Evolutionary conservation across 2,113 vertebrate species (phyloP), one percentile per base, ranked within the genome.

Genomic region (Mesitornis unicolor): DNA sequence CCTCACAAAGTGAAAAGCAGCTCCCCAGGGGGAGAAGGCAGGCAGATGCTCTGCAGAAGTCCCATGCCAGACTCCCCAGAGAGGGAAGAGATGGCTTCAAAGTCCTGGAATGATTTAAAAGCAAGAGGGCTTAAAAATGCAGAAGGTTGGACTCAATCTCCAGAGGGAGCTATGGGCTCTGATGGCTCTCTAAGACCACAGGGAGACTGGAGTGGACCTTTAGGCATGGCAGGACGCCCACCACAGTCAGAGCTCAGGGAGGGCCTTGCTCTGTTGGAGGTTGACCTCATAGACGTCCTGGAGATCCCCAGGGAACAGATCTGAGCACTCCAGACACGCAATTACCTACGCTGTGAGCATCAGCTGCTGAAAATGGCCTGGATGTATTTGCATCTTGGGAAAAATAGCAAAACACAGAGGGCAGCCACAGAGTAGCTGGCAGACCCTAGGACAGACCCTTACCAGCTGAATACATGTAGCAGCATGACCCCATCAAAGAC

Each of bases 171-270:
- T 51, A 61, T 1, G 1, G 47, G 36, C 47, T 36, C 68, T 2
- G 8, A 7, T 12, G 47, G 61, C 47, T 76, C 67, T 61, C 19
- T 38, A 26, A 31, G 64, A 22, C 11, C 74, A 35, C 36, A 48
- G 36, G 19, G 28, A 68, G 74, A 36, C 19, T 36, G 25, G 43
- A 29, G 33, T 2, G 1, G 59, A 65, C 36, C 33, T 38, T 21
- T n/a, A 20, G 4, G 45, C 26, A 11, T 2, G n/a, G 38, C 47
- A 33, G n/a, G 25, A 35, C 1, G 1, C 26, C 42, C 1, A 1
- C 64, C 48, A 33, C 42, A 33, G 8, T 16, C 33, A 59, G 81
- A 36, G 42, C 29, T 47, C 31, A 10, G 16, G n/a, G 28, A 38
- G 16, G 56, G 40, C 63, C 56, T 35, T 47, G n/a, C 63, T 36